Percentiles rank a stretch among this genome's conserved stretches.
phyloP scores from a whole-genome alignment of 2,113 vertebrate species.

The Philantomba maxwellii region DNA sequence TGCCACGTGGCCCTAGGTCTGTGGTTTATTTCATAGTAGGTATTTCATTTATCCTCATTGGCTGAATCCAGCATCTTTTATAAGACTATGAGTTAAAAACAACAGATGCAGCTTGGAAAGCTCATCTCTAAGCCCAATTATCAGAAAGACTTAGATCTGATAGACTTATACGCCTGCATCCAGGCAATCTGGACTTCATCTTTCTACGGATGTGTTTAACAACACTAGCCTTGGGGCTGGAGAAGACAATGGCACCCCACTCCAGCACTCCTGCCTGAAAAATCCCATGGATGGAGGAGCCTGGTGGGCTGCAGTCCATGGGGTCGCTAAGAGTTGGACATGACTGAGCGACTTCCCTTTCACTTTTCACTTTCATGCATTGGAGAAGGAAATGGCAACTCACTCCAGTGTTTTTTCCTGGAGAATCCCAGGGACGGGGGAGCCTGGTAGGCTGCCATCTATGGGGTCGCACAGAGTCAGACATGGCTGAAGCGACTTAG shows the following conservation, averaged over 20 bases:
- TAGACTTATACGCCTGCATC: not conserved
- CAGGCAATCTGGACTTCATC: not conserved
- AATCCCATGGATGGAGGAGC: too few relatives aligned
- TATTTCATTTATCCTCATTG: not conserved
- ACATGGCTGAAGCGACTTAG: fast-evolving
- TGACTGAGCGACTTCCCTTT: too few relatives aligned
- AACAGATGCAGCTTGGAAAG: not conserved
- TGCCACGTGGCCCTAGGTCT: not conserved
- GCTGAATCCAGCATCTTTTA: not conserved
- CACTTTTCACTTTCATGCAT: too few relatives aligned
- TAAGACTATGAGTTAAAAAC: not conserved
- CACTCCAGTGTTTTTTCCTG: too few relatives aligned
- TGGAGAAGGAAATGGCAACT: too few relatives aligned
- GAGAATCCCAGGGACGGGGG: too few relatives aligned
- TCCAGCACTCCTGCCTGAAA: too few relatives aligned
- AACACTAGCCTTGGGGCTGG: not conserved
- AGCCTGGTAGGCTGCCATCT: too few relatives aligned
- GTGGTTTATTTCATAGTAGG: fast-evolving
- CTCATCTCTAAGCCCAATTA: not conserved
- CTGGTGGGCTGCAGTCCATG: too few relatives aligned
- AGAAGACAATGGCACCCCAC: too few relatives aligned
- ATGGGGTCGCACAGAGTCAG: too few relatives aligned
- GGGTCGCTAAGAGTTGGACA: too few relatives aligned
- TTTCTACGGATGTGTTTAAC: not conserved
- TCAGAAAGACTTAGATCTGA: not conserved